A percentile compares a stretch with the other conserved stretches of the same genome.
Conservation (phyloP, 2,797 vertebrate species). For the Rhodeus uyekii region DNA sequence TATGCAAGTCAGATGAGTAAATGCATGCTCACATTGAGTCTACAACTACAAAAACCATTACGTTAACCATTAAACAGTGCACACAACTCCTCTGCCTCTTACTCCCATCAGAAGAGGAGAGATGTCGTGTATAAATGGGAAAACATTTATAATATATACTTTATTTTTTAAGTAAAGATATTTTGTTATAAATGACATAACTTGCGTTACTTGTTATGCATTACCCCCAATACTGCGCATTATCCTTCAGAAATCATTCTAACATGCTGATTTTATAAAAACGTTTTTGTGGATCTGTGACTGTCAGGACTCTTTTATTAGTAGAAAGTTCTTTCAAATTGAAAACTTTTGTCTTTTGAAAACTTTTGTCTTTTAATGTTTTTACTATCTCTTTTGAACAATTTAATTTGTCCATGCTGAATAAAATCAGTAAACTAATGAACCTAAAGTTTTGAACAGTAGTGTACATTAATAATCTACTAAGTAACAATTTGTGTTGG, state of each 20-base stretch:
- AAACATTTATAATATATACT: too few relatives aligned
- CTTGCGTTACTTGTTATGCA: background rate
- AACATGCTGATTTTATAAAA: background rate
- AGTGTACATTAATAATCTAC: background rate
- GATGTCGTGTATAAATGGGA: background rate
- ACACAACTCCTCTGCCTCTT: background rate
- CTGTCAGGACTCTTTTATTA: background rate
- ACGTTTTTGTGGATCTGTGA: background rate
- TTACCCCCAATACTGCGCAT: background rate
- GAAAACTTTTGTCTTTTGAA: background rate
- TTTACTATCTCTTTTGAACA: background rate
- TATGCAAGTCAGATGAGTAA: background rate
- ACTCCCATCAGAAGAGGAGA: background rate
- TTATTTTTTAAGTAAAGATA: too few relatives aligned
- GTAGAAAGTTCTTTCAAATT: background rate
- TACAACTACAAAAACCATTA: background rate
- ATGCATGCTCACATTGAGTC: background rate
- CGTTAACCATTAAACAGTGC: background rate
- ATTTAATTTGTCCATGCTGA: background rate
- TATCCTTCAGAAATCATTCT: background rate
- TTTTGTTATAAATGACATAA: background rate
- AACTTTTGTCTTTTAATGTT: background rate
- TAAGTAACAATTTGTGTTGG: background rate
- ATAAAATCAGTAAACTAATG: background rate
- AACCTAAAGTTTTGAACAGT: background rate